Evolutionary conservation across 2,888 invertebrate genomes (phyloP), one percentile per base, ranked within the genome.

Genomic region (Lepidochrysops patricia): DNA sequence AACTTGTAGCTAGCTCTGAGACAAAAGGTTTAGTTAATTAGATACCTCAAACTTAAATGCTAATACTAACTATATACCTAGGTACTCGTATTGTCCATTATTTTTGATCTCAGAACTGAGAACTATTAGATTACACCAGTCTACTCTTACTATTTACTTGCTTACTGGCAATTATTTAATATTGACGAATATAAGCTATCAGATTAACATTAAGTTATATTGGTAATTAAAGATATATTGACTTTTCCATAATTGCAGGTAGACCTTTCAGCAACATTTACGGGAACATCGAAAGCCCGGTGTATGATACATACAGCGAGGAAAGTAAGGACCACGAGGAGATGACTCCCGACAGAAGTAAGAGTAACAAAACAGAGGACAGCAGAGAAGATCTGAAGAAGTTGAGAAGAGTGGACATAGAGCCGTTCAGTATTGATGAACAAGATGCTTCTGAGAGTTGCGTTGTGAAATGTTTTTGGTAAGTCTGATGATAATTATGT

Each of bases 381-480:
- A 27, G 15, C 27, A 29, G 6, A 7, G 26, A 26, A 13, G 15
- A 27, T 6, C 13, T 27, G 2, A 27, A 29, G 13, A 27, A 13
- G 9, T 0, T 13, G 9, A 6, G 27, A 9, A 26, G 15, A 52
- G 13, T n/a, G 15, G 52, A 27, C 7, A 15, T 52, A 4, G 26
- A 52, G 3, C 27, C 15, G n/a, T 27, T 27, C 7, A 52, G 52
- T 27, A 27, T 52, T n/a, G 26, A 26, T 13, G 52, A 26, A 15
- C 26, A 15, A 1, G 52, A 52, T 4, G 4, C 27, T 0, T 52
- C 52, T 3, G 52, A 27, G 4, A 52, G 27, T 27, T 52, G 52
- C 13, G 15, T 52, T 3, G 52, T 52, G 1, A 52, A 52, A 52
- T 52, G 52, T 52, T 52, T 52, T 19, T 52, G 52, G 52, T 52